Conservation (phyloP, 1,140 invertebrate species). For the Drosophila orosa region DNA sequence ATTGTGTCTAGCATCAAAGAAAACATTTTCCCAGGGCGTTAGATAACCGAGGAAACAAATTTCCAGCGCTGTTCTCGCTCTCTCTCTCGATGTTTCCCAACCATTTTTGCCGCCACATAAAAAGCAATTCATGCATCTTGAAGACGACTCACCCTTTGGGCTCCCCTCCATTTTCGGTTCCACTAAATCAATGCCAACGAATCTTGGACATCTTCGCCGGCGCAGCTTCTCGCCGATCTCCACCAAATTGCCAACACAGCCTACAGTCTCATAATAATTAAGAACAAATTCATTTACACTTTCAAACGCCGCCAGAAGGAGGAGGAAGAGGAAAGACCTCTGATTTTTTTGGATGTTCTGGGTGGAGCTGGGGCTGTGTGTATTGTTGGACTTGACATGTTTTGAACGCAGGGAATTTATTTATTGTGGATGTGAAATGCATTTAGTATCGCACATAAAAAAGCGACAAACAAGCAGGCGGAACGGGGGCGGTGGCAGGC, state of each 20-base stretch:
- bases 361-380: conserved; percentile 19
- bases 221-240: conserved; percentile 10
- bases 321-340: conserved; percentile 22
- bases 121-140: conserved; percentile 67
- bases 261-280: conserved; percentile 67
- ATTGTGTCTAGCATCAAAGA: conserved; percentile 64
- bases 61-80: conserved; percentile 46
- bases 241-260: conserved; percentile 59
- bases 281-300: conserved; percentile 83
- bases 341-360: conserved; percentile 6
- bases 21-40: conserved; percentile 74
- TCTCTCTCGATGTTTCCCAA: conserved; percentile 9
- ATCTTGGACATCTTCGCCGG: conserved; percentile 47
- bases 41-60: conserved; percentile 55
- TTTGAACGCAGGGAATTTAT: conserved; percentile 70
- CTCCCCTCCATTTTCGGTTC: conserved; percentile 40
- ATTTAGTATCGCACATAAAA: conserved; percentile 61
- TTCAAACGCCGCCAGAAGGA: conserved; percentile 54
- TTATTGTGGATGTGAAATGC: conserved; percentile 67
- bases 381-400: conserved; percentile 73
- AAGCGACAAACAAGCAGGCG: conserved; percentile 60
- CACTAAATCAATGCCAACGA: conserved; percentile 74
- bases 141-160: conserved; percentile 56
- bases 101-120: conserved; percentile 74
- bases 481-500: conserved; percentile 12